Percentiles rank a stretch among this genome's conserved stretches.
Conservation (phyloP, 2,797 vertebrate genomes). For the Sebastes kiyomatsui region DNA sequence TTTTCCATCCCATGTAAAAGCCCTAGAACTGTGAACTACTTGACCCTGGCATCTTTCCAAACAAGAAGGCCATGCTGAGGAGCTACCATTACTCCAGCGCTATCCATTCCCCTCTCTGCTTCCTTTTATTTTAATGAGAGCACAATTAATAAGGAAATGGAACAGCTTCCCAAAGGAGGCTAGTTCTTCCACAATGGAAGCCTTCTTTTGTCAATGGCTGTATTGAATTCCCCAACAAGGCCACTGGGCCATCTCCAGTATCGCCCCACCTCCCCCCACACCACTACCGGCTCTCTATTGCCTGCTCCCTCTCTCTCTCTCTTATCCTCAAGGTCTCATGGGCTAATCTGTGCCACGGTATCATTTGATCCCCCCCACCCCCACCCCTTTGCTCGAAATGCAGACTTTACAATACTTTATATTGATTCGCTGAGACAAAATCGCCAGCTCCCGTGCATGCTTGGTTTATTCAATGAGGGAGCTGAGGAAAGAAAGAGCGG, state of each 20-base stretch:
- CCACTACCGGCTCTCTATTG: conserved; percentile 18
- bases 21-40: conserved; percentile 40
- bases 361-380: conserved; percentile 61
- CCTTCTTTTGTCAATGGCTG: conserved; percentile 80
- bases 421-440: conserved; percentile 68
- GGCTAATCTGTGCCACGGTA: conserved; percentile 74
- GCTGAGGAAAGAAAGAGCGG: conserved; percentile 7
- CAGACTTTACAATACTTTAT: conserved; percentile 74
- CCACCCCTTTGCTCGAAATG: conserved; percentile 44
- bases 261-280: conserved; percentile 39
- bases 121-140: conserved; percentile 77
- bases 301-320: conserved; percentile 39
- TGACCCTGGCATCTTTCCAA: conserved; percentile 68
- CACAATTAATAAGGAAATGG: conserved; percentile 82
- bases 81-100: conserved; percentile 63
- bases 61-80: conserved; percentile 37
- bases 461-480: conserved; percentile 54
- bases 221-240: conserved; percentile 79
- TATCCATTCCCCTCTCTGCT: conserved; percentile 49
- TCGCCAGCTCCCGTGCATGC: conserved; percentile 50
- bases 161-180: conserved; percentile 72
- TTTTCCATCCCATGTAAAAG: conserved; percentile 26
- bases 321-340: conserved; percentile 64
- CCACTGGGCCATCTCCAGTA: conserved; percentile 77
- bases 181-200: conserved; percentile 67